A percentile compares a stretch with the other conserved stretches of the same genome.
Conservation (phyloP, 2,113 vertebrate genomes). For the Arvicanthis niloticus region DNA sequence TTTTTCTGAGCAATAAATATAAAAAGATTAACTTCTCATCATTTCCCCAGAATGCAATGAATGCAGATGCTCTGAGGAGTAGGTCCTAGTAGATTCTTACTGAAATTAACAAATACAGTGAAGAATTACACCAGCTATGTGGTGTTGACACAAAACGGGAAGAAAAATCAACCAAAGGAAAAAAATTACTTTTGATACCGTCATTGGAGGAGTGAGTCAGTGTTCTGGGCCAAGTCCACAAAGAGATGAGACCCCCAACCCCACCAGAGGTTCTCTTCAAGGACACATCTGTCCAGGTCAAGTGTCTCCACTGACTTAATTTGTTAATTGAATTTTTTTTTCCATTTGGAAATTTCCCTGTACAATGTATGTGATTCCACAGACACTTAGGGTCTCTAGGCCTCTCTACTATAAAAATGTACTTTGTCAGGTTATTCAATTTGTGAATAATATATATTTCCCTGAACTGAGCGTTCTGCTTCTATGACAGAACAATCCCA, state of each 20-base stretch:
- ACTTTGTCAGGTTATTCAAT: slow-evolving; percentile 30
- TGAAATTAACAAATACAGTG: slow-evolving; percentile 60
- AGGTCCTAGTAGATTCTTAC: slow-evolving; percentile 18
- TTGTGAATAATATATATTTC: slow-evolving; percentile 32
- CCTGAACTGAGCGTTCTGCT: slow-evolving; percentile 11
- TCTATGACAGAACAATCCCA: not conserved
- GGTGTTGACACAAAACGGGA: not conserved
- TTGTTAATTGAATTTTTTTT: not conserved
- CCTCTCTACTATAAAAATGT: not conserved
- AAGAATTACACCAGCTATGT: slow-evolving; percentile 29
- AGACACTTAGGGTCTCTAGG: not conserved
- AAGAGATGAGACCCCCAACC: fast-evolving
- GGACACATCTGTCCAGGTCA: fast-evolving
- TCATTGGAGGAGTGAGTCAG: not conserved
- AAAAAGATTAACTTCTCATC: slow-evolving; percentile 57
- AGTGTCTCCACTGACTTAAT: not conserved
- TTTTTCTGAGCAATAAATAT: slow-evolving; percentile 67
- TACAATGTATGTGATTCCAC: not conserved
- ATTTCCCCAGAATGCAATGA: slow-evolving; percentile 47
- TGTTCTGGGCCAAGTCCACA: not conserved
- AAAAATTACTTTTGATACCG: not conserved
- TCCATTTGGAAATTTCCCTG: not conserved
- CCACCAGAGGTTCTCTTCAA: fast-evolving
- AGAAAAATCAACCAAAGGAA: not conserved
- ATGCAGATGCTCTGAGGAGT: slow-evolving; percentile 15